Evolutionary conservation across 2,797 vertebrate genomes (phyloP), one percentile per base, ranked within the genome.

Genomic region (Spinibarbus caldwelli): DNA sequence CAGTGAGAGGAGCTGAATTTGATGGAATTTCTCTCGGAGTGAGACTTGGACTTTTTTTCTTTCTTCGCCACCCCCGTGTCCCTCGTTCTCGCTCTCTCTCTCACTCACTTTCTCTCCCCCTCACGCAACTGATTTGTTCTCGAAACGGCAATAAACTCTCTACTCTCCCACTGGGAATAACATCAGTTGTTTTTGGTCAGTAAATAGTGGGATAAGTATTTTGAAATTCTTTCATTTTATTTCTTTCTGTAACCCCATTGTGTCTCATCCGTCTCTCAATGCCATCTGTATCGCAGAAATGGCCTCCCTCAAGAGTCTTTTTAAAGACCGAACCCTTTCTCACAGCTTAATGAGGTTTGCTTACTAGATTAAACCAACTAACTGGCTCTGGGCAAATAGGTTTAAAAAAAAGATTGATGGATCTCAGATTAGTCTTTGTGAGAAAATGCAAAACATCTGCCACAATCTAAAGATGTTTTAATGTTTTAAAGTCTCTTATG

Each of bases 1-100:
- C 89, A 95, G 95, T 94, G 94, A 95, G 93, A 93, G 91, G 91
- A 89, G 82, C 91, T 89, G 89, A 93, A 93, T 90, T 89, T 90
- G 83, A 79, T 93, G 91, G 94, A 95, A 95, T 95, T 94, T 93
- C 91, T 90, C 88, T 91, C 81, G 66, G 87, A 90, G 89, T 89
- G 87, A 86, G 88, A 88, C 80, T 83, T 70, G 64, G 47, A 82
- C 57, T 91, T 92, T 77, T 71, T 45, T 57, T 75, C 38, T 80
- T 66, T 81, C 59, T 57, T 78, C 4, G 12, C 80, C 31, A 36
- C 73, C 71, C 75, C 78, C 59, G 23, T 41, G 34, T 79, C 31
- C 31, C 23, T 67, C 70, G 38, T 26, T 80, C 78, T 85, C 14
- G 19, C 31, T 34, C 31, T 34, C 85, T 86, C 84, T 84, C 86